phyloP scores from a whole-genome alignment of 2,797 vertebrate species.

The Balearica regulorum region DNA sequence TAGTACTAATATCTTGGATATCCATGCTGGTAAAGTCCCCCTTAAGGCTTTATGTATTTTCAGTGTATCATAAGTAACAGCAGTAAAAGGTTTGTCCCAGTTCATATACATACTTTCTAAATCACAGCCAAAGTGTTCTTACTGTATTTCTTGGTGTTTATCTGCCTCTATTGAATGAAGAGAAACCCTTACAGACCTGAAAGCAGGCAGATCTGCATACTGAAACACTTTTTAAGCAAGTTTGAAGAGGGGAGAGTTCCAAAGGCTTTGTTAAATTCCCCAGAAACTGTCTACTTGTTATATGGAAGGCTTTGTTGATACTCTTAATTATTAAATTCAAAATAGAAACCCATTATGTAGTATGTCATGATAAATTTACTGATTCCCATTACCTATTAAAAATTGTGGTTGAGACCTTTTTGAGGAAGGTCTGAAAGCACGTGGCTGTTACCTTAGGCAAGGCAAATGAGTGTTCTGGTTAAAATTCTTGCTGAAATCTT shows the following conservation, averaged over 20 bases:
- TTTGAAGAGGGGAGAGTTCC: background rate
- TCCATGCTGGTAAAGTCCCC: background rate
- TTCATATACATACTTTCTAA: background rate
- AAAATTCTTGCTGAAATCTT: background rate
- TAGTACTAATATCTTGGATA: background rate
- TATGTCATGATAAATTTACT: background rate
- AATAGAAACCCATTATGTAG: background rate
- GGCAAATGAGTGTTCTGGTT: background rate
- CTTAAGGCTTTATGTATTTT: background rate
- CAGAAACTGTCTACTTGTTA: background rate
- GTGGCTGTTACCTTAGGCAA: background rate
- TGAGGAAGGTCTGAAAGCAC: background rate
- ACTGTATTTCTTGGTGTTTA: background rate
- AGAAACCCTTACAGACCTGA: background rate
- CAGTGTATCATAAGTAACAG: background rate
- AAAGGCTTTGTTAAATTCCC: background rate
- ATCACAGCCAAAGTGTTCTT: background rate
- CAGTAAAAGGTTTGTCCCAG: background rate
- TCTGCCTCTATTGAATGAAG: background rate
- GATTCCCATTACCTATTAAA: background rate
- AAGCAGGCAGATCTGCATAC: background rate
- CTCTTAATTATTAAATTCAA: background rate
- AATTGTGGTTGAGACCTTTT: background rate
- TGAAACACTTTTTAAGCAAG: background rate
- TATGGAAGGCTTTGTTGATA: background rate